Percentiles rank a stretch among this genome's conserved stretches.
phyloP scores from a whole-genome alignment of 2,797 vertebrate species.

The Tangara arthus region DNA sequence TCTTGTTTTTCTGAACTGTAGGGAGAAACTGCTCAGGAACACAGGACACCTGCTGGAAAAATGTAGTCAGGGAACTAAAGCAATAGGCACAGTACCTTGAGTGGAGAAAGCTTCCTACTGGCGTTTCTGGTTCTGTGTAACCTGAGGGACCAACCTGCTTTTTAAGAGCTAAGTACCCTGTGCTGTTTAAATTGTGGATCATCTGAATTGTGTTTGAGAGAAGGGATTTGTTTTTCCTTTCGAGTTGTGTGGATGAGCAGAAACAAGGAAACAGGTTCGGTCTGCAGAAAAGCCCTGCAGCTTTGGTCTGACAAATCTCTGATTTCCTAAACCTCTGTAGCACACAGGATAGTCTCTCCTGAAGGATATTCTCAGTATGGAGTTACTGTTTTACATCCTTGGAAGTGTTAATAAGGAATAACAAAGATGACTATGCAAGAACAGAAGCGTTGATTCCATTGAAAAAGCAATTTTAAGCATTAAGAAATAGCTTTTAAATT shows the following conservation, averaged over 20 bases:
- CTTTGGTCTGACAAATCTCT: background rate
- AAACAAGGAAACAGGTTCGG: background rate
- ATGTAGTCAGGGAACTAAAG: background rate
- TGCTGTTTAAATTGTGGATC: background rate
- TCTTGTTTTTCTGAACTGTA: background rate
- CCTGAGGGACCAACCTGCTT: background rate
- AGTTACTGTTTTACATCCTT: background rate
- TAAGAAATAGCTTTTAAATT: background rate
- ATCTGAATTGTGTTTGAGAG: background rate
- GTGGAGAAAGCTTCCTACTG: fast-evolving
- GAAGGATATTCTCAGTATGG: background rate
- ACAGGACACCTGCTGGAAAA: background rate
- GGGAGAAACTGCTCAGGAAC: background rate
- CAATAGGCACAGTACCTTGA: background rate
- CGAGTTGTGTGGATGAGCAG: background rate
- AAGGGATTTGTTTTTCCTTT: background rate
- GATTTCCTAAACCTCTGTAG: background rate
- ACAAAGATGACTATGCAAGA: background rate
- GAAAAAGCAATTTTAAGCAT: background rate
- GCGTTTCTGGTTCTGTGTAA: background rate
- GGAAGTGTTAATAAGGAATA: background rate
- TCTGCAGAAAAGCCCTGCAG: background rate
- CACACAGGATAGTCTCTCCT: background rate
- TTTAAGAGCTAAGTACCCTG: background rate
- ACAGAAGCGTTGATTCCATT: background rate